These are phyloP conservation scores for Corbicula japonica DNA, from an alignment of 2,888 invertebrate genomes.

Conservation along the genomic window DNA sequence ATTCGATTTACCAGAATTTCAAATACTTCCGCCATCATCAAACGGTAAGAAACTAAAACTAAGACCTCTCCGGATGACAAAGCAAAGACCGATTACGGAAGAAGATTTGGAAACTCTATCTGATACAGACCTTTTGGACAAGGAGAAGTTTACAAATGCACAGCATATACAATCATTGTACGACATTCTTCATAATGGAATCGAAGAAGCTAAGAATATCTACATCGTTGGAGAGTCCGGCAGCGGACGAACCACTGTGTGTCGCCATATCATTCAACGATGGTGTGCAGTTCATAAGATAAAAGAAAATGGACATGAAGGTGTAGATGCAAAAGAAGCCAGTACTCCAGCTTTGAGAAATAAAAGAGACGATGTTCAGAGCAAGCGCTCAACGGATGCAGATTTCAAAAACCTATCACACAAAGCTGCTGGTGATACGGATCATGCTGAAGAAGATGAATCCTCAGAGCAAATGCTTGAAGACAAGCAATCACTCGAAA, in stretches of 20 bases:
- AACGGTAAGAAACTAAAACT: too few species aligned
- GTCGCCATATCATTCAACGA: conserved; percentile 1
- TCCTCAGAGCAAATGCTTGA: too few species aligned
- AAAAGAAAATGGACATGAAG: background rate
- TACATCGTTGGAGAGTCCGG: conserved; percentile 16
- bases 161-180: background rate
- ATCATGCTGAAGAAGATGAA: too few species aligned
- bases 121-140: background rate
- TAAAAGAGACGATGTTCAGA: too few species aligned
- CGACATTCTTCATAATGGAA: background rate
- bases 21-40: background rate
- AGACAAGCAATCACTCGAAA: too few species aligned
- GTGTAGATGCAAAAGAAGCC: background rate
- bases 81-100: background rate
- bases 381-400: too few species aligned
- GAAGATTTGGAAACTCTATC: background rate
- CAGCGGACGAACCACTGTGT: conserved; percentile 3
- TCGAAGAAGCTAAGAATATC: background rate
- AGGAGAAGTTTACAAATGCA: background rate
- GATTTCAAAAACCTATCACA: background rate
- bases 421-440: background rate
- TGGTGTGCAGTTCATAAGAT: conserved; percentile 3
- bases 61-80: conserved; percentile 17
- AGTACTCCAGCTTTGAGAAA: background rate
- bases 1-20: conserved; percentile 9